A percentile compares a stretch with the other conserved stretches of the same genome.
Conservation (phyloP, 2,113 vertebrate genomes). For the Chloropsis cyanopogon region DNA sequence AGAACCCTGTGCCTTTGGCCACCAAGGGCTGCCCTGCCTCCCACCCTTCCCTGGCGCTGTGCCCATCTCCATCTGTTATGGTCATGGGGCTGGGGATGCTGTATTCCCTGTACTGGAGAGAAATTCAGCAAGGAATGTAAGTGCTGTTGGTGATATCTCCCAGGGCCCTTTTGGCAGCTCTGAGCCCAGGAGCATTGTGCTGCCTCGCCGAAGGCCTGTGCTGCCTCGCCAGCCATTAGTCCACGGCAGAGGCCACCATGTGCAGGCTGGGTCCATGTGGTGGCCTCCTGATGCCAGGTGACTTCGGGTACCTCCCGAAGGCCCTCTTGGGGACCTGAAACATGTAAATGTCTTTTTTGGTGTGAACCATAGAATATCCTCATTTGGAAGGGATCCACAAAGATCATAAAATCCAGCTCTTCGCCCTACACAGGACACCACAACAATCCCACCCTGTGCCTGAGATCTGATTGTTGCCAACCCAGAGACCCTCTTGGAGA, state of each 20-base stretch:
- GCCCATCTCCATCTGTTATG: neutral
- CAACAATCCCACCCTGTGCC: neutral
- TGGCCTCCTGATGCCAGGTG: neutral
- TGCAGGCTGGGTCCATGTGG: neutral
- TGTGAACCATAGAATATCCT: neutral
- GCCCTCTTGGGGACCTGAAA: neutral
- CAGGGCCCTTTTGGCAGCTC: neutral
- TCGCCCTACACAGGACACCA: neutral
- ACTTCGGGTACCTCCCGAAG: neutral
- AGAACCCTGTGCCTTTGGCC: rapidly evolving
- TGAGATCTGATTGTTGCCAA: neutral
- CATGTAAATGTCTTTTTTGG: neutral
- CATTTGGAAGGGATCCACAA: neutral
- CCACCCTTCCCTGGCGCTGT: neutral
- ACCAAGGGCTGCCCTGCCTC: neutral
- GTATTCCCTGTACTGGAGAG: rapidly evolving
- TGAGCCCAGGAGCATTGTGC: rapidly evolving
- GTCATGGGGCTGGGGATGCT: neutral
- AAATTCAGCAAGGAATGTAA: neutral
- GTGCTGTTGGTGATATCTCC: neutral
- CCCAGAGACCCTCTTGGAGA: neutral
- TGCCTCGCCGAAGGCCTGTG: rapidly evolving
- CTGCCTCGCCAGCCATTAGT: neutral
- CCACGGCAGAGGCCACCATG: neutral
- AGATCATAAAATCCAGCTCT: neutral